These are phyloP conservation scores for Austrolebias charrua DNA, from an alignment of 2,797 vertebrate species.

Conservation along the genomic window DNA sequence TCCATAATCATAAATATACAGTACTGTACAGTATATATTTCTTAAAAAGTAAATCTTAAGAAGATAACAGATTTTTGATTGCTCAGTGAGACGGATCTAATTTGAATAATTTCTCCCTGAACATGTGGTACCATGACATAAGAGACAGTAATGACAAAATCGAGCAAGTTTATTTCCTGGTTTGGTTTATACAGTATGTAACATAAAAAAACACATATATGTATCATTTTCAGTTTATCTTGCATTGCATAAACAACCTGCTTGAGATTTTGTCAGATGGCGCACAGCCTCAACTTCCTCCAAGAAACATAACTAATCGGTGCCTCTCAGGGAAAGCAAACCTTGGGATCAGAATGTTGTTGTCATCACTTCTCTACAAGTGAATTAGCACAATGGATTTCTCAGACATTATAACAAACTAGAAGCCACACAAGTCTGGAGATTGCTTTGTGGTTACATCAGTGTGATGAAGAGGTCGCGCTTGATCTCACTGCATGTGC, in stretches of 20 bases:
- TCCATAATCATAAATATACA: no score
- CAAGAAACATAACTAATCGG: slow-evolving; percentile 23
- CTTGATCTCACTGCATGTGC: slow-evolving; percentile 38
- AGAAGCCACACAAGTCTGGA: slow-evolving; percentile 53
- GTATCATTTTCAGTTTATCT: neutral
- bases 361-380: slow-evolving; percentile 62
- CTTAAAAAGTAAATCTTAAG: no score
- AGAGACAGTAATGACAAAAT: no score
- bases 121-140: no score
- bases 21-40: no score
- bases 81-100: no score
- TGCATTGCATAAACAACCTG: slow-evolving; percentile 2
- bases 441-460: slow-evolving; percentile 85
- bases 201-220: no score
- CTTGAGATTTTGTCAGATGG: neutral
- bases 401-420: slow-evolving; percentile 59
- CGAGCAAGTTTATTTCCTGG: no score
- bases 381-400: slow-evolving; percentile 73
- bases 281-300: slow-evolving; percentile 11
- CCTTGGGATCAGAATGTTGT: slow-evolving; percentile 44
- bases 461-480: slow-evolving; percentile 72
- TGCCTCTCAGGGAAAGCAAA: slow-evolving; percentile 12
- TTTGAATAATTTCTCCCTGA: no score
- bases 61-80: no score
- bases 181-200: no score